Evolutionary conservation across 2,888 invertebrate genomes (phyloP), one percentile per base, ranked within the genome.

Genomic region (Margaritifera margaritifera): DNA sequence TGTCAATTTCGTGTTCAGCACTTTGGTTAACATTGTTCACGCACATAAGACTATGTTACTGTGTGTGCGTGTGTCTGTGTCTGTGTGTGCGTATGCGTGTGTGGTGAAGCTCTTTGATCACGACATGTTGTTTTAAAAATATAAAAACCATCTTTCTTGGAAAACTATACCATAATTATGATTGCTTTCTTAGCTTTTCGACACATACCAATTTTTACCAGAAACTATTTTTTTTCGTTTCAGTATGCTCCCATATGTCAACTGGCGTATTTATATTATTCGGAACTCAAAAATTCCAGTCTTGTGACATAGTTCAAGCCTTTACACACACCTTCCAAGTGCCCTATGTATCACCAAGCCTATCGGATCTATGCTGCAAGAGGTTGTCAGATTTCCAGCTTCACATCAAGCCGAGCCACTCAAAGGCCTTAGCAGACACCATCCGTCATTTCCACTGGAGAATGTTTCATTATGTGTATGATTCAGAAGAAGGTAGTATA

Each of bases 351-450:
- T 82, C 85, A 0, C 78, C 83, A 0, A 83, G 83, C 27, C 77
- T 80, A 18, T 73, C 81, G 0, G 75, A 75, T n/a, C 69, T 72
- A 19, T 69, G 72, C 8, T 56, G 64, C 6, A 57, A 74, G 1
- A 61, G 66, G 11, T 65, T 66, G 3, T 70, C 77, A 52, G 93
- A 84, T 95, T 98, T 20, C 92, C 97, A 58, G 94, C 94, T 89
- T 95, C 96, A 91, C 96, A 96, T 24, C 72, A 80, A 69, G 94
- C 96, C 60, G 91, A 93, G 70, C 90, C 92, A 24, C 94, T 95
- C 67, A 92, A 92, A 57, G 92, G 97, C 85, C 89, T 96, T 71
- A 92, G 94, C 79, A 24, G 83, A 83, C 67, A 69, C 84, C 65
- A 84, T 86, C 20, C 70, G 69, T n/a, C 74, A 80, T 63, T 80